Base-by-base conservation (phyloP, 2,797 vertebrate species). In the Coregonus suidteri region DNA sequence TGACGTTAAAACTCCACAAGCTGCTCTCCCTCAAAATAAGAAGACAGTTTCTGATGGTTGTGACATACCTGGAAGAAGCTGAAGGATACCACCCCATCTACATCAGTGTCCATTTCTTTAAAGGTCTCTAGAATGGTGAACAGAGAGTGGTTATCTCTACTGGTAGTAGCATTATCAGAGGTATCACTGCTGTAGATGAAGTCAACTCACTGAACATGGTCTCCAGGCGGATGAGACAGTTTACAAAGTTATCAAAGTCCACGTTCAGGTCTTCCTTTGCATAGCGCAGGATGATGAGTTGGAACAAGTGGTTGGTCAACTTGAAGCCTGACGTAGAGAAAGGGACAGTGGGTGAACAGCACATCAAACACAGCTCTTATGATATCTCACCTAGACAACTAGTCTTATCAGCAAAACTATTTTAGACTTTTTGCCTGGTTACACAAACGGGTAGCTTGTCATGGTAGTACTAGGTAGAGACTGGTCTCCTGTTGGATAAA, bases 221-320 rank as follows among this genome's bases (percentile, higher is more conserved):
- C 90, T 98, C 96, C 73, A 97, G 93, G 0, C 95, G 95, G 37
- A 97, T 82, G 85, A 97, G 73, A 74, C 96, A 97, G 52, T 93
- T 79, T n/a, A 97, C 94, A 0, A 97, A 97, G 82, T 95, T 96
- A 77, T 97, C 94, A 0, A 98, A 97, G 85, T 98, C 95, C 2
- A 98, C 82, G 82, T 91, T 88, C 72, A 97, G 93, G 14, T 95
- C 77, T 0, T 92, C 82, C 0, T 96, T 88, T n/a, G 95, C 90
- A 18, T 96, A 96, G 75, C 95, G 95, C 3, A 95, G 93, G 85
- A 96, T 95, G 34, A 96, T 93, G 67, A 96, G 89, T 80, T 96
- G 94, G 0, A 95, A 94, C 20, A 96, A 90, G 82, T 88, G 87
- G 76, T 96, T 96, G 82, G 80, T 94, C 75, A 96, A 78, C 69